Conservation (phyloP, 2,888 invertebrate species). For the Orthosia gothica region DNA sequence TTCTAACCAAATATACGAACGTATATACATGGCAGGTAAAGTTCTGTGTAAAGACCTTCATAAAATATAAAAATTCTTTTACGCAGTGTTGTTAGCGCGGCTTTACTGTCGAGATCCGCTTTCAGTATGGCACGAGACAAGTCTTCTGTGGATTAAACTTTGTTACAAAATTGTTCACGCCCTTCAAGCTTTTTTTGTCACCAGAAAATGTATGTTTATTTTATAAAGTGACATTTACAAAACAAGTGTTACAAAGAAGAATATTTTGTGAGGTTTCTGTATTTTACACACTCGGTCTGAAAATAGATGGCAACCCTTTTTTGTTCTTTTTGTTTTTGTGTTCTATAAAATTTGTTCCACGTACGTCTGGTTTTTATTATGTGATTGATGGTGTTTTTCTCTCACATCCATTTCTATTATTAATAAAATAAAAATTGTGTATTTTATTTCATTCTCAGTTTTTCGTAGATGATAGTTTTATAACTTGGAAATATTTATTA, state of each 20-base stretch:
- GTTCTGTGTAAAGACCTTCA: slow-evolving; percentile 24
- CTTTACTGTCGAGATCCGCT: slow-evolving; percentile 55
- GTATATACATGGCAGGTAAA: slow-evolving; percentile 9
- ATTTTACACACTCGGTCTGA: not conserved
- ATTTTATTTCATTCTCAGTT: not conserved
- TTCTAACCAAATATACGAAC: slow-evolving; percentile 15
- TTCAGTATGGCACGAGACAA: slow-evolving; percentile 46
- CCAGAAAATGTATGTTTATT: slow-evolving; percentile 55
- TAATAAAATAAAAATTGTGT: not conserved
- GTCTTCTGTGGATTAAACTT: slow-evolving; percentile 61
- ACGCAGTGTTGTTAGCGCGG: slow-evolving; percentile 55
- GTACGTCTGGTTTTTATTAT: not conserved
- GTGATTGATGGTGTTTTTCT: slow-evolving; percentile 8
- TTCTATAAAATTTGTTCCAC: slow-evolving; percentile 1
- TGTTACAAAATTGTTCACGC: slow-evolving; percentile 52
- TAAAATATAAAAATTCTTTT: slow-evolving; percentile 58
- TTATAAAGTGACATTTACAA: slow-evolving; percentile 37
- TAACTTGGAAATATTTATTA: not conserved
- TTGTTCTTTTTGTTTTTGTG: slow-evolving; percentile 12
- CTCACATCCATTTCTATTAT: not conserved
- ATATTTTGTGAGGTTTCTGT: slow-evolving; percentile 23
- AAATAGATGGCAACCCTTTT: slow-evolving; percentile 33
- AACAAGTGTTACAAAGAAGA: slow-evolving; percentile 16
- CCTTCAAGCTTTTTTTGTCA: slow-evolving; percentile 47
- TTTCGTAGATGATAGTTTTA: not conserved